phyloP scores from a whole-genome alignment of 2,113 vertebrate species.

The Clarias batrachus region DNA sequence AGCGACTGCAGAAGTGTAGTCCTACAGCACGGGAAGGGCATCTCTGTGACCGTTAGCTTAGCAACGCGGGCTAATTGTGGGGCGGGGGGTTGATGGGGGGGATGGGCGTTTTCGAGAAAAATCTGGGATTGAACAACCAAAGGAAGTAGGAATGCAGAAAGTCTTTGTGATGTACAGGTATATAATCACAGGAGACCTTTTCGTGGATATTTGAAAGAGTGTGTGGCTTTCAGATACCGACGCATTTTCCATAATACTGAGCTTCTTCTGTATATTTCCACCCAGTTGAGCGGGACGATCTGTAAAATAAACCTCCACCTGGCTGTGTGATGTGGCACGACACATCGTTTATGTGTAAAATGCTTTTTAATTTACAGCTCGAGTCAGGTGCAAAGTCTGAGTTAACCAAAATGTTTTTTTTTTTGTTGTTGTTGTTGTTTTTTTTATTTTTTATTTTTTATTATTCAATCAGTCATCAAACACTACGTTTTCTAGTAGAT shows the following conservation, averaged over 20 bases:
- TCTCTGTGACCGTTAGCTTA: slow-evolving; percentile 8
- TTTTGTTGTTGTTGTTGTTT: too few species aligned
- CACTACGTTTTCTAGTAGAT: background rate
- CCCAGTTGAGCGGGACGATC: slow-evolving; percentile 9
- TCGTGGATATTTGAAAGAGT: background rate
- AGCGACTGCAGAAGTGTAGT: slow-evolving; percentile 9
- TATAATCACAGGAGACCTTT: slow-evolving; percentile 8
- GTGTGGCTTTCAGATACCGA: background rate
- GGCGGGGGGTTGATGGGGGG: too few species aligned
- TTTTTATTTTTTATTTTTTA: background rate
- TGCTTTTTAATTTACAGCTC: slow-evolving; percentile 18
- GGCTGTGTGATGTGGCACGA: slow-evolving; percentile 7
- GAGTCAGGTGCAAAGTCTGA: background rate
- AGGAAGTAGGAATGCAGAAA: background rate
- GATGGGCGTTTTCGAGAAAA: background rate
- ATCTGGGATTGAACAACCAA: background rate
- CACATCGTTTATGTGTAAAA: slow-evolving; percentile 12
- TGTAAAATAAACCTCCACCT: slow-evolving; percentile 23
- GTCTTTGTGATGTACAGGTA: slow-evolving; percentile 21
- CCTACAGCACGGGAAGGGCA: background rate
- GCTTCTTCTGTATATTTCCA: slow-evolving; percentile 40
- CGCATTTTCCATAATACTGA: background rate
- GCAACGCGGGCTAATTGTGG: background rate
- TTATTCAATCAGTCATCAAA: slow-evolving; percentile 5
- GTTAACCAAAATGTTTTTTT: background rate